These are phyloP conservation scores for Oasisia sp. DNA, from an alignment of 2,888 invertebrate species.

Conservation along the genomic window DNA sequence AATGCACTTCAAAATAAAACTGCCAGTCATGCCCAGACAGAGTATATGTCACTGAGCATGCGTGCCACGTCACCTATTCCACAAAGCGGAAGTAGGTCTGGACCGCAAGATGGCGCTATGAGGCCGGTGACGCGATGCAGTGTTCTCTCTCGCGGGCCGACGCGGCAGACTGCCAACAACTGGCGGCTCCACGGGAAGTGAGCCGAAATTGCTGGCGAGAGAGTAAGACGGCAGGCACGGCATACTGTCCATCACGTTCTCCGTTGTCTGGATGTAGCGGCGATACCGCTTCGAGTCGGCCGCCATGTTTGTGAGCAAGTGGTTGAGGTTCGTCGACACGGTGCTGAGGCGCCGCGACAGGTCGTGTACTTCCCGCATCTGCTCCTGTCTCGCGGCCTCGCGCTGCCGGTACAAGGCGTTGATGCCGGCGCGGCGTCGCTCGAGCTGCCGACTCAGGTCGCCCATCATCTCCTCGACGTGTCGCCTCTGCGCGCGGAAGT, in stretches of 20 bases:
- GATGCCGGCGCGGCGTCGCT: slow-evolving; percentile 21
- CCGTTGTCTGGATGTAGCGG: slow-evolving; percentile 19
- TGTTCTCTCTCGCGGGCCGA: neutral
- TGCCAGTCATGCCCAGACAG: neutral
- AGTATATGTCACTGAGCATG: neutral
- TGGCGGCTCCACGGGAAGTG: neutral
- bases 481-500: neutral
- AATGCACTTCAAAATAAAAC: neutral
- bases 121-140: neutral
- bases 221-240: neutral
- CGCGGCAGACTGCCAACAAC: neutral
- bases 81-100: neutral
- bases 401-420: slow-evolving; percentile 27
- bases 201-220: no score
- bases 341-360: slow-evolving; percentile 53
- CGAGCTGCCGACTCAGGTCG: neutral
- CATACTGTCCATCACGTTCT: neutral
- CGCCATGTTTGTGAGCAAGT: slow-evolving; percentile 42
- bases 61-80: neutral
- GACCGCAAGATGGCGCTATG: neutral
- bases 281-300: slow-evolving; percentile 20
- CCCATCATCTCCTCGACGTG: slow-evolving; percentile 25
- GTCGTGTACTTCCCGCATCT: slow-evolving; percentile 54
- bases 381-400: slow-evolving; percentile 44
- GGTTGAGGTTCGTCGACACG: slow-evolving; percentile 52